A percentile compares a stretch with the other conserved stretches of the same genome.
These are phyloP conservation scores for Nemotelus pantherinus DNA, from an alignment of 2,888 invertebrate genomes.

Conservation along the genomic window DNA sequence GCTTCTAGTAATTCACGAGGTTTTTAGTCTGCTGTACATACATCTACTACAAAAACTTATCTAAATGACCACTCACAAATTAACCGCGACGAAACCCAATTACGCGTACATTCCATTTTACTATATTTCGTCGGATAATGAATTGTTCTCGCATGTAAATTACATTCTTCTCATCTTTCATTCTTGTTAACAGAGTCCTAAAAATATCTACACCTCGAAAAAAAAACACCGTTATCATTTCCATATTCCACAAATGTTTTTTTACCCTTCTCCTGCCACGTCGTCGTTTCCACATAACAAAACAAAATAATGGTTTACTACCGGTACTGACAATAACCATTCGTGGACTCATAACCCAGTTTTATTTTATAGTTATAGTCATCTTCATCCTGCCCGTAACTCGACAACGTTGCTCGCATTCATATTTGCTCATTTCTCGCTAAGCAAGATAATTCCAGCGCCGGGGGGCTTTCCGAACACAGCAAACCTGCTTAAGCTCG, in stretches of 20 bases:
- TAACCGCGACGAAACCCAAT: too few relatives aligned
- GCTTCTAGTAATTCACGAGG: too few relatives aligned
- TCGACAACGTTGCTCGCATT: slow-evolving; percentile 6
- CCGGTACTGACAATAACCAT: not conserved
- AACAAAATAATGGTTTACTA: not conserved
- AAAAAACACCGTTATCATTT: not conserved
- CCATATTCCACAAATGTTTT: not conserved
- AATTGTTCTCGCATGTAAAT: not conserved
- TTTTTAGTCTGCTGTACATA: too few relatives aligned
- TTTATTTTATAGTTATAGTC: slow-evolving; percentile 37
- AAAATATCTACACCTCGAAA: not conserved
- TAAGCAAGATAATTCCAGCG: slow-evolving; percentile 7
- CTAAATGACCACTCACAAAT: too few relatives aligned
- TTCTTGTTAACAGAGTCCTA: not conserved
- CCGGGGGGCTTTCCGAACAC: not conserved
- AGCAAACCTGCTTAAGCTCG: slow-evolving; percentile 8
- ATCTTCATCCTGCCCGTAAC: slow-evolving; percentile 25
- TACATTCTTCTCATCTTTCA: not conserved
- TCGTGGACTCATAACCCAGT: slow-evolving; percentile 35
- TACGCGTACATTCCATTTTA: too few relatives aligned
- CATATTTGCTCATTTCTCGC: slow-evolving; percentile 31
- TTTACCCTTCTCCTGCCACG: not conserved
- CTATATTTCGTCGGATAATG: too few relatives aligned
- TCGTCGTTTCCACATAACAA: not conserved
- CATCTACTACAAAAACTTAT: too few relatives aligned